Conservation (phyloP, 1,140 invertebrate species). For the Cydia splendana region DNA sequence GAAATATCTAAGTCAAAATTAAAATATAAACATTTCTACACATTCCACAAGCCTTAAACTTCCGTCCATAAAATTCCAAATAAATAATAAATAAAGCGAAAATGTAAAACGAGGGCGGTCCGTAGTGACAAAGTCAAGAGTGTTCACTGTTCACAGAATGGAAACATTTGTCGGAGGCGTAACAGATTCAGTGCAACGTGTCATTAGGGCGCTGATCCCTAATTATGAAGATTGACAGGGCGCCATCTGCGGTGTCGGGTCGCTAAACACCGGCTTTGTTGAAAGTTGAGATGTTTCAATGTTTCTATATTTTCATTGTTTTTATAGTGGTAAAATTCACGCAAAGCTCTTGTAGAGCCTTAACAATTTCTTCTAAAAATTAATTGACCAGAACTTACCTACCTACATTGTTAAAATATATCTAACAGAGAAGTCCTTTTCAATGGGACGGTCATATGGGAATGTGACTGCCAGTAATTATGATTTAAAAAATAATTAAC, state of each 20-base stretch:
- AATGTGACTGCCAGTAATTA: too few relatives aligned
- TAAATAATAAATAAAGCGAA: not conserved
- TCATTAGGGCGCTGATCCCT: conserved; percentile 76
- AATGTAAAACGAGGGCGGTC: conserved; percentile 43
- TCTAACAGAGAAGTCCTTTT: too few relatives aligned
- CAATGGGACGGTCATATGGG: too few relatives aligned
- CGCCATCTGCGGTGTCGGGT: conserved; percentile 76
- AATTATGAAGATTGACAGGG: conserved; percentile 79
- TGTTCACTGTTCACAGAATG: conserved; percentile 60
- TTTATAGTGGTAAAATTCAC: not conserved
- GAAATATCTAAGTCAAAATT: too few relatives aligned
- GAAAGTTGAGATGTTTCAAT: conserved; percentile 41
- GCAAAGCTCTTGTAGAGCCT: too few relatives aligned
- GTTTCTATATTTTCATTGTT: conserved; percentile 1
- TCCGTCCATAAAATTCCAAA: not conserved
- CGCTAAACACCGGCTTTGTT: conserved; percentile 30
- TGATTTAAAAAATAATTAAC: too few relatives aligned
- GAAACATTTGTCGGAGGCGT: conserved; percentile 73
- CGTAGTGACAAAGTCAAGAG: conserved; percentile 63
- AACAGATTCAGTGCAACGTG: conserved; percentile 74
- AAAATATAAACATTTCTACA: too few relatives aligned
- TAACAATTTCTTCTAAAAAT: too few relatives aligned
- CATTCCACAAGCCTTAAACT: too few relatives aligned
- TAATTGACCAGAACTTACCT: too few relatives aligned
- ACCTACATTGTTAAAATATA: too few relatives aligned